Evolutionary conservation across 2,113 vertebrate species (phyloP).

Genomic region (Eublepharis macularius): DNA sequence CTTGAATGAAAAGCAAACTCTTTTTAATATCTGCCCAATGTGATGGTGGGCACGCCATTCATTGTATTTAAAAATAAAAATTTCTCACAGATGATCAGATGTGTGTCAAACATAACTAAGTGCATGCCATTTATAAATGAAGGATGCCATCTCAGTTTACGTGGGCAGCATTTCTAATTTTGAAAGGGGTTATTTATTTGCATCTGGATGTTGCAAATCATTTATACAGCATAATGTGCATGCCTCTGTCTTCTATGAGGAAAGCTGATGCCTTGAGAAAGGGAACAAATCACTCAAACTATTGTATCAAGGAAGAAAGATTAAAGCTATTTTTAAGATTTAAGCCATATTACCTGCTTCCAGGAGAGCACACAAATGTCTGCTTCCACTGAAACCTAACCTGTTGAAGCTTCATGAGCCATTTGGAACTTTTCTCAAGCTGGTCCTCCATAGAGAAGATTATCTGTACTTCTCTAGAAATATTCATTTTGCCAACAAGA

Average conservation of each 20-base stretch:
- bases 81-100: not conserved
- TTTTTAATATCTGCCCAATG: not conserved
- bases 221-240: not conserved
- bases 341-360: conserved; percentile 21
- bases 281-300: not conserved
- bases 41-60: not conserved
- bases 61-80: not conserved
- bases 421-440: not conserved
- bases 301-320: conserved; percentile 32
- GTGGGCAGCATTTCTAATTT: too few species aligned
- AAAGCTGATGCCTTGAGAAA: not conserved
- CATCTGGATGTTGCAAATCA: not conserved
- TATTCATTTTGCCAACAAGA: not conserved
- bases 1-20: not conserved
- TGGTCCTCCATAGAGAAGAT: too few species aligned
- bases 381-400: conserved; percentile 39
- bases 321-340: conserved; percentile 38
- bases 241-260: not conserved
- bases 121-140: not conserved
- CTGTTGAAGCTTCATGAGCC: not conserved
- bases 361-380: conserved; percentile 41
- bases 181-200: not conserved
- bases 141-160: not conserved
- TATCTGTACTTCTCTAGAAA: not conserved
- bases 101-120: not conserved